Evolutionary conservation across 2,113 vertebrate species (phyloP), one percentile per base, ranked within the genome.

Genomic region (Cyphomyrus plagiostoma): DNA sequence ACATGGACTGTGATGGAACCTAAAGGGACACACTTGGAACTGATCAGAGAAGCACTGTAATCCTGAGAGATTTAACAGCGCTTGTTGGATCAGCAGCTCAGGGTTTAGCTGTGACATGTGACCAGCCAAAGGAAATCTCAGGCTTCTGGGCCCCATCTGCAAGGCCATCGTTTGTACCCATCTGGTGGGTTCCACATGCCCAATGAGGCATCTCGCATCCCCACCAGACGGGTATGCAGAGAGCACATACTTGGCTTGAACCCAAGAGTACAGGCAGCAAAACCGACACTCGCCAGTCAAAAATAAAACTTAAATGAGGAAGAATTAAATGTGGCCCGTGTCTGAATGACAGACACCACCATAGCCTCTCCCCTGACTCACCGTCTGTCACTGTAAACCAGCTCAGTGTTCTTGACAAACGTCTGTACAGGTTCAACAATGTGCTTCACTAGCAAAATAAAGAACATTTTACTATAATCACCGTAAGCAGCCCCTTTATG

Each of bases 371-470:
- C 17, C 45, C 77, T 84, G 77, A 84, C 89, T 48, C 80, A 83
- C 74, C 2, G 74, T 35, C 74, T 82, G 30, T 56, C 46, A 83
- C 88, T n/a, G 19, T n/a, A 26, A 89, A 84, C 10, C 66, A 35
- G 49, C 17, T 45, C 70, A 82, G 88, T 82, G 66, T 50, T 89
- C 48, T 39, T 83, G 7, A 58, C 80, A 85, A n/a, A 89, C 39
- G 7, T 23, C n/a, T 42, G 26, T 35, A 80, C 66, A 50, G n/a
- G 26, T 52, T 77, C n/a, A 53, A n/a, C 85, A 19, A 39, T 5
- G 30, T n/a, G 19, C 87, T 35, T 26, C 39, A 66, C 87, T 66
- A 46, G 89, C 49, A 88, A 62, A 62, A 88, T 82, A 89, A 88
- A 88, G 39, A 77, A 88, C 66, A 89, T 80, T 4, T 77, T 70